Conservation (phyloP, 1,140 invertebrate species). For the Anastrepha ludens region DNA sequence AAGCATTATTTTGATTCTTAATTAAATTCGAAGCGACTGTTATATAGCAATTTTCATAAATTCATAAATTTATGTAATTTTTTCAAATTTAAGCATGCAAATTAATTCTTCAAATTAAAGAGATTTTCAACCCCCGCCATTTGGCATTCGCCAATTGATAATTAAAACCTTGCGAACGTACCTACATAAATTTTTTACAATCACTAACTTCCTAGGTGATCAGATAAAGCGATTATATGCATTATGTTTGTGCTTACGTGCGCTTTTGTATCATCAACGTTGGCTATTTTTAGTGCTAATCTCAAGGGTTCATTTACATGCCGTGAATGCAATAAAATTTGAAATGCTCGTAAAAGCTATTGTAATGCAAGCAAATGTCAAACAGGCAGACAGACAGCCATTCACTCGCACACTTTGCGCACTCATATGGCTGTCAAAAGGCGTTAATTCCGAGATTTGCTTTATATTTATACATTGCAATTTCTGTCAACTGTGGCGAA, state of each 20-base stretch:
- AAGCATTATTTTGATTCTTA: no score
- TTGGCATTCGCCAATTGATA: background rate
- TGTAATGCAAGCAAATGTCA: constrained; percentile 46
- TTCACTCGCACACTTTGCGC: background rate
- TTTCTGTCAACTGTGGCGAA: background rate
- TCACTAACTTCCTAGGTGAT: constrained; percentile 7
- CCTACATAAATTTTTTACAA: background rate
- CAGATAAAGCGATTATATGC: background rate
- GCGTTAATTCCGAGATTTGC: constrained; percentile 49
- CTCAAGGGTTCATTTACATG: constrained; percentile 23
- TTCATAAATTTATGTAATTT: no score
- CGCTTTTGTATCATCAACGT: background rate
- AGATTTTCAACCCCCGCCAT: no score
- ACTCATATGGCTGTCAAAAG: constrained; percentile 18
- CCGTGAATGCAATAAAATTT: background rate
- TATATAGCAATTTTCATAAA: no score
- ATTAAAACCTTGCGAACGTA: background rate
- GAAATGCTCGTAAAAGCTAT: constrained; percentile 32
- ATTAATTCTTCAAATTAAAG: no score
- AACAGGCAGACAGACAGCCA: background rate
- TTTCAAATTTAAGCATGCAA: no score
- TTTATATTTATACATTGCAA: constrained; percentile 44
- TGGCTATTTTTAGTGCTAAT: constrained; percentile 44
- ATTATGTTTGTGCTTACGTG: background rate
- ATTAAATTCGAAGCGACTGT: no score